Evolutionary conservation across 37 sponge, comb jelly and placozoan species (phyloP).

Genomic region (Amphimedon queenslandica): DNA sequence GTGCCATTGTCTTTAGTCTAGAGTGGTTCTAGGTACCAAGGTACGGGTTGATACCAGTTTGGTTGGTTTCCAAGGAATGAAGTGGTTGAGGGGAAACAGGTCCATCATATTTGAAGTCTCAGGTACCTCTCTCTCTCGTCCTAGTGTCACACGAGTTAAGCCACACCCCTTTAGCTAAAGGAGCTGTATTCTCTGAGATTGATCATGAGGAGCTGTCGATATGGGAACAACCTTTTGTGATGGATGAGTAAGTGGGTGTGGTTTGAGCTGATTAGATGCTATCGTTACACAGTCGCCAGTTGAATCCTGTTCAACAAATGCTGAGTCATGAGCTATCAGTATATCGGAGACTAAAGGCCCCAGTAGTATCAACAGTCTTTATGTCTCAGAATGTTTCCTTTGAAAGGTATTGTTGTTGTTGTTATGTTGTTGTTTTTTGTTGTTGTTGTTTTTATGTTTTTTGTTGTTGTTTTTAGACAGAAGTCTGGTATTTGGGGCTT

Average conservation of each 20-base stretch:
- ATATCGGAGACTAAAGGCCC: slow-evolving; percentile 51
- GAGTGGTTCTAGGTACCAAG: slow-evolving; percentile 60
- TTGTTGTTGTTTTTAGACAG: slow-evolving; percentile 34
- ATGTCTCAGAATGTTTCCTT: slow-evolving; percentile 65
- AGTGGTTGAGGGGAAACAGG: slow-evolving; percentile 87
- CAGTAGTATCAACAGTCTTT: slow-evolving; percentile 70
- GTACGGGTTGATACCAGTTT: slow-evolving; percentile 92
- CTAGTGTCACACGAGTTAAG: not conserved
- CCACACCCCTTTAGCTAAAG: slow-evolving; percentile 21
- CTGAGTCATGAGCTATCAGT: slow-evolving; percentile 60
- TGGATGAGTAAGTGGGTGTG: slow-evolving; percentile 13
- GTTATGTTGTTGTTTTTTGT: too few relatives aligned
- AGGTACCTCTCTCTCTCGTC: too few relatives aligned
- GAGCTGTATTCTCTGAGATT: slow-evolving; percentile 57
- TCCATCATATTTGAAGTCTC: slow-evolving; percentile 78
- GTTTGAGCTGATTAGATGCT: too few relatives aligned
- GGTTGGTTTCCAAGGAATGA: slow-evolving; percentile 77
- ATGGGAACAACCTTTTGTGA: slow-evolving; percentile 39
- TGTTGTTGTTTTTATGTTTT: too few relatives aligned
- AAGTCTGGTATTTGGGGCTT: slow-evolving; percentile 88
- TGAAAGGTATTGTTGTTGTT: too few relatives aligned
- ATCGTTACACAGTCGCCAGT: slow-evolving; percentile 6
- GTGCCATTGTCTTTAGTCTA: not conserved
- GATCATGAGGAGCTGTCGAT: slow-evolving; percentile 67
- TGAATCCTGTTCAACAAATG: slow-evolving; percentile 25